Conservation (phyloP, 30 jellyfish, hydroid and myxozoan species). For the Hydractinia echinata region DNA sequence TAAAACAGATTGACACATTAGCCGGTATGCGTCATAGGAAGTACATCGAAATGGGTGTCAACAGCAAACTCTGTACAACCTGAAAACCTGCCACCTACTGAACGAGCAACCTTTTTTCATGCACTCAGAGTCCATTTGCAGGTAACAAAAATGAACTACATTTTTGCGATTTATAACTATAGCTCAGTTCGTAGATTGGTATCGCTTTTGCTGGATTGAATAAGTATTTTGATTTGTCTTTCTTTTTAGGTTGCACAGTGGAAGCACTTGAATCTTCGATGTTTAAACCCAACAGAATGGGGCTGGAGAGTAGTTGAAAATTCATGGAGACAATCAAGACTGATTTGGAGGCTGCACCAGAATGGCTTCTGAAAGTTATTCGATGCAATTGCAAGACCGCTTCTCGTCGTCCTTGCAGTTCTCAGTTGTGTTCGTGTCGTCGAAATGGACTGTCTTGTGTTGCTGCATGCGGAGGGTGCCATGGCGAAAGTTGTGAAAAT, state of each 20-base stretch:
- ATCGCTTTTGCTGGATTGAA: too few relatives aligned
- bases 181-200: too few relatives aligned
- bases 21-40: not conserved
- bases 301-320: not conserved
- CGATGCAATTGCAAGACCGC: too few relatives aligned
- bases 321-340: too few relatives aligned
- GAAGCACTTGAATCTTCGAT: conserved; percentile 5
- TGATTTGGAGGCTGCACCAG: too few relatives aligned
- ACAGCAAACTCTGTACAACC: not conserved
- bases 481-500: not conserved
- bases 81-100: not conserved
- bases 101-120: conserved; percentile 1
- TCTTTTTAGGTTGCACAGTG: not conserved
- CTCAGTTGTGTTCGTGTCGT: not conserved
- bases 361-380: too few relatives aligned
- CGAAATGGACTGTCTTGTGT: not conserved
- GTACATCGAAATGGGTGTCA: conserved; percentile 5
- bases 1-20: too few relatives aligned
- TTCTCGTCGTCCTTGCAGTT: not conserved
- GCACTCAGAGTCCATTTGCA: not conserved
- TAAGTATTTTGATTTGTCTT: too few relatives aligned
- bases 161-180: too few relatives aligned
- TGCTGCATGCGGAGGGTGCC: not conserved
- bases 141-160: not conserved
- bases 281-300: not conserved